Base-by-base conservation (phyloP, 2,113 vertebrate genomes). In the Python bivittatus region DNA sequence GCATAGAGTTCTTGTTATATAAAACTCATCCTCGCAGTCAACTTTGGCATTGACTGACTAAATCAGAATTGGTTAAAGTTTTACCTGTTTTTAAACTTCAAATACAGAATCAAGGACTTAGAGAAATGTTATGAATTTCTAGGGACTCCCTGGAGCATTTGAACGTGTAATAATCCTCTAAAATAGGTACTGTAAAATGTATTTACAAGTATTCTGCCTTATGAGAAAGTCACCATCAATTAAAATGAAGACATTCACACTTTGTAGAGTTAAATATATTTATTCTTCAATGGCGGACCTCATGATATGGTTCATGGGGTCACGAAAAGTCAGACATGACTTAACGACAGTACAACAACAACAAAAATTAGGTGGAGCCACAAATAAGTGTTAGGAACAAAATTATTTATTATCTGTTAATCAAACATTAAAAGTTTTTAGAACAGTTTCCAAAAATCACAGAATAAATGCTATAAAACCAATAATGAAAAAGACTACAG, bases 1-100 rank as follows among this genome's bases (percentile, higher is more conserved):
- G 29, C 29, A 94, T 4, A 87, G 33, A 1, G 93, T 94, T 15
- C 42, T 94, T 95, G 64, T 93, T 89, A 89, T 8, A 92, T 57
- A 86, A 79, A 72, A 88, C 54, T 95, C 92, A 12, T 42, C 93
- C 54, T 94, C 60, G 23, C 72, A 91, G 25, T 38, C 84, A 48
- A 44, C 44, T 72, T 12, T 90, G 54, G 13, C 94, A 64, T 68
- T 88, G 88, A 92, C 91, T 86, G 91, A 84, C 91, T 11, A 91
- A 96, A 92, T 86, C 29, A 88, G 1, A 57, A 57, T 1, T 0
- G 27, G 56, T 87, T 72, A 60, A 88, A 54, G 25, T 91, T 93
- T 90, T 85, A 52, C 57, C 3, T 86, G 72, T 86, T 90, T 68
- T 42, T 86, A 52, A 94, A 86, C 42, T 90, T 86, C 8, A 93